phyloP scores from a whole-genome alignment of 1,140 invertebrate genomes.

The Calosoma granatense region DNA sequence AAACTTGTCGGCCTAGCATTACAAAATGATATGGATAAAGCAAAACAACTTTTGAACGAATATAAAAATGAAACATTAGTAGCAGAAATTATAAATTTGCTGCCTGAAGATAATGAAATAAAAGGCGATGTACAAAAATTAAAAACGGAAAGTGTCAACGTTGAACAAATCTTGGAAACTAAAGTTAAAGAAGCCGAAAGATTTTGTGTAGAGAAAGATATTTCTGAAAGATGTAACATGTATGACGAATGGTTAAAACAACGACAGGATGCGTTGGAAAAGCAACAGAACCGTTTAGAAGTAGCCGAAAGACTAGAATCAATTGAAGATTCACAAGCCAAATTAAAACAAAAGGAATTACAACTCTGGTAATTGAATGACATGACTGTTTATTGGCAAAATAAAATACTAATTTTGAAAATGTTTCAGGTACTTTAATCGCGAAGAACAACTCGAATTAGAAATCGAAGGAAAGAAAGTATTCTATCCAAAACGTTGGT shows the following conservation, averaged over 20 bases:
- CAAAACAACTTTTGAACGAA: slow-evolving; percentile 34
- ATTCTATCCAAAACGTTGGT: slow-evolving; percentile 35
- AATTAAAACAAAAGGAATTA: slow-evolving; percentile 48
- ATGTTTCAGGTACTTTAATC: slow-evolving; percentile 51
- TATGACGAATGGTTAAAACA: slow-evolving; percentile 47
- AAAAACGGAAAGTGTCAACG: slow-evolving; percentile 26
- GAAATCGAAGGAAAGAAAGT: slow-evolving; percentile 50
- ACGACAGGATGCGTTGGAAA: slow-evolving; percentile 44
- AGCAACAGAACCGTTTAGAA: slow-evolving; percentile 44
- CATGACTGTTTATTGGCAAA: slow-evolving; percentile 35
- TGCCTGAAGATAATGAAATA: slow-evolving; percentile 31
- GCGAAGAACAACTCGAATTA: slow-evolving; percentile 61
- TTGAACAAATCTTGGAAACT: slow-evolving; percentile 37
- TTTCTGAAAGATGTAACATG: slow-evolving; percentile 44
- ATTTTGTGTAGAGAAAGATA: slow-evolving; percentile 42
- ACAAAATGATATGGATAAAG: slow-evolving; percentile 55
- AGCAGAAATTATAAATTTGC: slow-evolving; percentile 35
- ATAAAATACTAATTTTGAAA: not conserved
- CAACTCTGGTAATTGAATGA: slow-evolving; percentile 71
- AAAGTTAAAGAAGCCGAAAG: slow-evolving; percentile 42
- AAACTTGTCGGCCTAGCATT: slow-evolving; percentile 56
- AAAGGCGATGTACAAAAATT: slow-evolving; percentile 22
- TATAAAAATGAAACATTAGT: slow-evolving; percentile 32
- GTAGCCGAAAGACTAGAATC: slow-evolving; percentile 41
- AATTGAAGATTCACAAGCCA: slow-evolving; percentile 47